Evolutionary conservation across 2,113 vertebrate genomes (phyloP), one percentile per base, ranked within the genome.

Genomic region (Pituophis catenifer): DNA sequence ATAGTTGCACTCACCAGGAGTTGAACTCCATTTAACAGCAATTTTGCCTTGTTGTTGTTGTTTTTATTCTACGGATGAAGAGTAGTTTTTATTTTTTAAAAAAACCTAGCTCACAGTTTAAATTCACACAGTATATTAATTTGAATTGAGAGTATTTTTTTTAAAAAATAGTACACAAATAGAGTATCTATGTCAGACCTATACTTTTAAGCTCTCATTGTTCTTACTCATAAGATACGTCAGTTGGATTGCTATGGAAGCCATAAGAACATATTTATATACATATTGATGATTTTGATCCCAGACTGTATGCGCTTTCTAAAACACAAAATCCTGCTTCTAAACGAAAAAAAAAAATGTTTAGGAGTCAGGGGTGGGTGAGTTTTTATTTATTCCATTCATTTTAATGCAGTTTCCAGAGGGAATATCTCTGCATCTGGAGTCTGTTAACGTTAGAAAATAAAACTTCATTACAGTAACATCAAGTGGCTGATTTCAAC

Each of bases 401-500:
- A 91, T 94, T 95, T 96, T 95, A 91, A 95, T 95, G 93, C 87
- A 57, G 90, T 96, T 95, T 97, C 93, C 91, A 90, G 38, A 9
- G 91, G 88, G 29, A 26, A 94, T 95, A 95, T 94, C 70, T 92
- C 48, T 92, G 93, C 91, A 89, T 90, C 90, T 91, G 94, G 86
- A 89, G 91, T 91, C 94, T 95, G 62, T 94, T 96, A 95, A 89
- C 50, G 17, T 90, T 94, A 92, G 70, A 92, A 96, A 96, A 94
- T 95, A 94, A 88, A 93, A 95, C 91, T 94, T 96, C 92, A 92
- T 97, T 97, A 96, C 0, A 91, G 92, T 96, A 96, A 96, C 89
- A 59, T 94, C 94, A 92, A 97, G 93, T 97, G 95, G 95, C 96
- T 97, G 94, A 92, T 96, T 97, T 95, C 94, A 96, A 93, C 91